phyloP scores from a whole-genome alignment of 2,888 invertebrate genomes.

The Hemistola chrysoprasaria region DNA sequence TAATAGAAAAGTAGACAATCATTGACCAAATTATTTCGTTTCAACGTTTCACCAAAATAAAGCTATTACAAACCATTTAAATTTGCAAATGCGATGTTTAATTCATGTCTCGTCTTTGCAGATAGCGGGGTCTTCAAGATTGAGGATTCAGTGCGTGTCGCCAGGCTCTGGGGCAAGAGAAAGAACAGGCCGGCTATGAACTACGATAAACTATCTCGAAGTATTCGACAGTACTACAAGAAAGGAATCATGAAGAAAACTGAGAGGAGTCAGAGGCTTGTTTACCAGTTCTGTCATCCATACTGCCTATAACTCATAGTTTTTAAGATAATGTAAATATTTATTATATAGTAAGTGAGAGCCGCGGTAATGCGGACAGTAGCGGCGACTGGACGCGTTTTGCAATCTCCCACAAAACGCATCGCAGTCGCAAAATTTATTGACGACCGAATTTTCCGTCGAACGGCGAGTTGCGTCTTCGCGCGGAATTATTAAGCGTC shows the following conservation, averaged over 20 bases:
- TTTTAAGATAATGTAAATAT: constrained; percentile 51
- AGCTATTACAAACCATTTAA: constrained; percentile 17
- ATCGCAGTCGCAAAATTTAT: constrained; percentile 52
- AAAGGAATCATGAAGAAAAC: constrained; percentile 99
- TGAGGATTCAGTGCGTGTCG: constrained; percentile 98
- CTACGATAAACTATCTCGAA: constrained; percentile 98
- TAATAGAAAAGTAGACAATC: background rate
- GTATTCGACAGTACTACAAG: constrained; percentile 99
- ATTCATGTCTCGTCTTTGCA: constrained; percentile 60
- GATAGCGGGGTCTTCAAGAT: constrained; percentile 98
- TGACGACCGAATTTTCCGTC: constrained; percentile 51
- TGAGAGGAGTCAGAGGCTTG: constrained; percentile 97
- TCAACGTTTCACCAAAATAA: constrained; percentile 35
- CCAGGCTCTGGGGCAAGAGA: constrained; percentile 98
- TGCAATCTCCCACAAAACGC: constrained; percentile 55
- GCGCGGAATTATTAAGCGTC: constrained; percentile 51
- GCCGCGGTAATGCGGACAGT: constrained; percentile 78
- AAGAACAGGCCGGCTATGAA: constrained; percentile 99
- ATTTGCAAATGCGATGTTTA: constrained; percentile 43
- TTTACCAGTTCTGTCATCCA: constrained; percentile 99
- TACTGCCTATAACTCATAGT: constrained; percentile 87
- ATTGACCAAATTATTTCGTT: constrained; percentile 16
- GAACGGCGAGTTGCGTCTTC: constrained; percentile 17
- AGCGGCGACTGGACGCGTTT: constrained; percentile 60
- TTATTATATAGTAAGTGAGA: constrained; percentile 53